Percentiles rank a stretch among this genome's conserved stretches.
Evolutionary conservation across 2,888 invertebrate genomes (phyloP).

Genomic region (Ormyrus rosae): DNA sequence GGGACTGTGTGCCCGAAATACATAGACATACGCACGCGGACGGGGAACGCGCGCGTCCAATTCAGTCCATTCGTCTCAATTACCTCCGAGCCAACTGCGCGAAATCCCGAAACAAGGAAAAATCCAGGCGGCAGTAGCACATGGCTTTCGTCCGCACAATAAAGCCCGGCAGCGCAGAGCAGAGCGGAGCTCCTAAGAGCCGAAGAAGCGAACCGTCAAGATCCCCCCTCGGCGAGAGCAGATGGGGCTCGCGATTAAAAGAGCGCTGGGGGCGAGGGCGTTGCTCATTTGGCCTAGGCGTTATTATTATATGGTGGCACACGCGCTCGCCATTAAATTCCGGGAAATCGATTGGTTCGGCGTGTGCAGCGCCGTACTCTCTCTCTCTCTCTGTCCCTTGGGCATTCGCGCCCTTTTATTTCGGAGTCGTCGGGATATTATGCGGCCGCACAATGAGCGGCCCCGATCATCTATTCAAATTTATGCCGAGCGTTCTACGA

Average conservation of each 20-base stretch:
- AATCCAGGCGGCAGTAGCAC: not conserved
- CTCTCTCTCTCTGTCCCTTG: not conserved
- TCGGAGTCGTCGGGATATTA: slow-evolving; percentile 21
- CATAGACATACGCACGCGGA: too few species aligned
- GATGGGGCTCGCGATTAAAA: slow-evolving; percentile 70
- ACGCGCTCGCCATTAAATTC: slow-evolving; percentile 57
- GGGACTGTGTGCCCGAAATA: too few species aligned
- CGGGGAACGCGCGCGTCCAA: too few species aligned
- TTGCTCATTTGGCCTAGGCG: slow-evolving; percentile 69
- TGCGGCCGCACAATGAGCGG: slow-evolving; percentile 53
- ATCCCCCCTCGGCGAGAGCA: slow-evolving; percentile 56
- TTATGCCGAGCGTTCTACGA: slow-evolving; percentile 62
- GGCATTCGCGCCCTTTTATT: not conserved
- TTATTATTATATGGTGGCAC: slow-evolving; percentile 22
- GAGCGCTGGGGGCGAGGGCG: slow-evolving; percentile 64
- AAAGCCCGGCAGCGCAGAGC: not conserved
- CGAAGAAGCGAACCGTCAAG: slow-evolving; percentile 67
- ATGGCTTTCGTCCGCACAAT: not conserved
- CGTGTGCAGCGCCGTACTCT: not conserved
- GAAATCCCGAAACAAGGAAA: too few species aligned
- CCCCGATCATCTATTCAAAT: slow-evolving; percentile 68
- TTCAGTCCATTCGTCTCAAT: slow-evolving; percentile 14
- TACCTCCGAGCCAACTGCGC: not conserved
- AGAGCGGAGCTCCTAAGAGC: slow-evolving; percentile 53
- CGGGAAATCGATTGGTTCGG: slow-evolving; percentile 65